Evolutionary conservation across 2,888 invertebrate species (phyloP), one percentile per base, ranked within the genome.

Genomic region (Acronicta psi): DNA sequence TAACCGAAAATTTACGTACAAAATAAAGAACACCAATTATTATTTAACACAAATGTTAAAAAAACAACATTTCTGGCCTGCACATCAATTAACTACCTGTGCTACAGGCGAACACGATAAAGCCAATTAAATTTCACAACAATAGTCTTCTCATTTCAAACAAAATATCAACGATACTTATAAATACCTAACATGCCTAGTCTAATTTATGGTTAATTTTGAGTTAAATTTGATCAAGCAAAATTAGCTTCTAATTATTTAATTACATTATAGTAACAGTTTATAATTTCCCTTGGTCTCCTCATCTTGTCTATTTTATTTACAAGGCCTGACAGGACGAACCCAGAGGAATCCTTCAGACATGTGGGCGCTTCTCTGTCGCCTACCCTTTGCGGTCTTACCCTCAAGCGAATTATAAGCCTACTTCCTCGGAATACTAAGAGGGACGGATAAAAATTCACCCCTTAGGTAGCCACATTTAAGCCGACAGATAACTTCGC

Each of bases 341-440:
- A 71, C 73, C 80, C 77, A 66, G 65, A 77, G 81, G 79, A 82
- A 81, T 81, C 75, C 77, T 79, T 79, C 73, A 79, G 82, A 79
- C 82, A 83, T 82, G 84, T 81, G 83, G 79, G 82, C 81, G 82
- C 80, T 81, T 78, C 74, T 80, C 77, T 81, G 82, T 80, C 83
- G 81, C 81, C 69, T 74, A 81, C 82, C 87, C 87, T 87, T 86
- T 85, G 86, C 81, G 84, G 85, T 82, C 82, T 79, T 80, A 84
- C 88, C 90, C 88, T 86, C 83, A 71, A 80, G 86, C 89, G 88
- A 91, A 91, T 91, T 92, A 91, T 89, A 88, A 88, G 86, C 86
- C 84, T 84, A 86, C 90, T 81, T 65, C 83, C 80, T 81, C 82
- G 85, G 92, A 92, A 92, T 92, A 92, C 90, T 91, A 92, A 92